Evolutionary conservation across 2,113 vertebrate genomes (phyloP), one percentile per base, ranked within the genome.

Genomic region (Dicerorhinus sumatrensis): DNA sequence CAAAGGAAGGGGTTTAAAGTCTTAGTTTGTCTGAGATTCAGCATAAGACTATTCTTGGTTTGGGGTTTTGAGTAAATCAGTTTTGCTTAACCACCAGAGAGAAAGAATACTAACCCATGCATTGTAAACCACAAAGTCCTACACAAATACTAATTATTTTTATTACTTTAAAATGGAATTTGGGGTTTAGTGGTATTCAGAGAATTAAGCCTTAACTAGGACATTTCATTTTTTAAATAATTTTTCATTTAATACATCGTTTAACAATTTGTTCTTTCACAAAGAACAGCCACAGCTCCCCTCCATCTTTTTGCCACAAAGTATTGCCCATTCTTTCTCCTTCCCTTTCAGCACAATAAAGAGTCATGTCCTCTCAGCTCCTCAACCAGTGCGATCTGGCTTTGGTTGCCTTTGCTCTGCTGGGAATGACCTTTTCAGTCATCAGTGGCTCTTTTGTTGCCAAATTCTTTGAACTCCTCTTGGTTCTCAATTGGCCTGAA

Each of bases 1-100:
- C 97, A 97, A 98, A 98, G 97, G 56, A 65, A 90, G 69, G 92
- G 72, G 58, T 95, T 98, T 97, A 97, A 88, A 95, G 73, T 92
- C 94, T 97, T 96, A 89, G 69, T 93, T 95, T 58, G 25, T 88
- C 81, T 94, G 94, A 95, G 89, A 95, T 97, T 96, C 73, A 77
- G 14, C 89, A 25, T 82, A 94, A 97, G 93, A 97, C 73, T 21
- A 12, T 94, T 94, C 83, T 89, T 95, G 83, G n/a, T 95, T 88
- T 89, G 84, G 93, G 93, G 67, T 69, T 95, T 95, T 97, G 81
- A 89, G 73, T 77, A 69, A 88, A 95, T 97, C 93, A 75, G 60
- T 97, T 98, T 93, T 86, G 56, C 79, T 96, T 93, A 89, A 87
- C 75, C 62, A 80, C 46, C 84, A 89, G 92, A 90, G 73, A 92